A percentile compares a stretch with the other conserved stretches of the same genome.
Conservation (phyloP, 2,113 vertebrate species). For the Coturnix japonica region DNA sequence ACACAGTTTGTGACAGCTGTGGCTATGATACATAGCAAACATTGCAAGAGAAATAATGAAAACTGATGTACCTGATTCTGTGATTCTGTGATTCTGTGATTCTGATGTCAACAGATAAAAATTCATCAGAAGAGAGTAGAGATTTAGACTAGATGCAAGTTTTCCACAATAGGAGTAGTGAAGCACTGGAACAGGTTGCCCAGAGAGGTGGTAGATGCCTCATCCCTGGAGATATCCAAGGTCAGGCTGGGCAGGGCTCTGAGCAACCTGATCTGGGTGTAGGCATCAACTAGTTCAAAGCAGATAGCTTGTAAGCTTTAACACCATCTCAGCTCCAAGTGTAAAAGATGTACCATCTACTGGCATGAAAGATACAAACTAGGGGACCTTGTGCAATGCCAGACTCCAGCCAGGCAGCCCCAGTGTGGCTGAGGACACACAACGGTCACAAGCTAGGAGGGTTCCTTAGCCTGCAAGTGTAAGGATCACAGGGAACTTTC, state of each 20-base stretch:
- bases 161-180: no score
- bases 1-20: neutral
- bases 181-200: no score
- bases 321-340: neutral
- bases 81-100: no score
- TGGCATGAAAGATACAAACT: neutral
- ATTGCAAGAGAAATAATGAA: neutral
- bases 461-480: neutral
- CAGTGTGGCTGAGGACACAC: neutral
- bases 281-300: neutral
- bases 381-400: neutral
- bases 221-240: no score
- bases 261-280: no score
- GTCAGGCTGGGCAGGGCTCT: no score
- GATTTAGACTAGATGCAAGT: no score
- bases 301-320: neutral
- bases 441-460: neutral
- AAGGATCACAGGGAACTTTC: neutral
- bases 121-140: neutral
- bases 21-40: neutral
- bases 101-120: neutral
- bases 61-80: neutral
- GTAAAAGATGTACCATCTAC: neutral
- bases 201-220: no score
- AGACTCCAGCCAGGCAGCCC: neutral